Base-by-base conservation (phyloP, 2,113 vertebrate genomes). In the Taxidea taxus region DNA sequence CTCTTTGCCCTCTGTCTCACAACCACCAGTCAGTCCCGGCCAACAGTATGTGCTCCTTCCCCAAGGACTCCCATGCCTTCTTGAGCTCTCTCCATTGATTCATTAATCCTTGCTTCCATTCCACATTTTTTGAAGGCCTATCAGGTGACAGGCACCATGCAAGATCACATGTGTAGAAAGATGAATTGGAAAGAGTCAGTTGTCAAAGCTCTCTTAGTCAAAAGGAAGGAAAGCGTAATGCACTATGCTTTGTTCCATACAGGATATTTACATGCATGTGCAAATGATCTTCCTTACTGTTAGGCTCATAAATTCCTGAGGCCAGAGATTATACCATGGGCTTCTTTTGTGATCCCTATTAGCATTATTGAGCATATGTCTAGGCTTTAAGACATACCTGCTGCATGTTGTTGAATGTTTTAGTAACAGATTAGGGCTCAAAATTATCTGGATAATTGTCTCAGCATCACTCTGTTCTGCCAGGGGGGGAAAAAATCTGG, bases 381-480 rank as follows among this genome's bases (percentile, higher is more conserved):
- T 72, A 44, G 47, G 4, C 14, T 94, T 77, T 88, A 49, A 81
- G 72, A 83, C 29, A 66, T 12, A 81, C 7, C 80, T 95, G 12
- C 13, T 42, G 23, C 60, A n/a, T 15, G 10, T 60, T 72, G 42
- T 12, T 54, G n/a, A 93, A 95, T 54, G 49, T 87, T 82, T n/a
- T 75, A 74, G 27, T 83, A 94, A 83, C 21, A 58, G 62, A 92
- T 81, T 90, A 75, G 20, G 13, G 4, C 54, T 96, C 56, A 90
- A 95, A 77, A 88, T 85, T 90, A 81, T 75, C 92, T 85, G 77
- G 49, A 37, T 62, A 47, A 91, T 66, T 62, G 37, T 90, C 72
- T 83, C 54, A 37, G 11, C 44, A 90, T 87, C 37, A 58, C 42
- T 81, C 95, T 21, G 5, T 87, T 90, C 68, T 90, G 7, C 91